Evolutionary conservation across 2,888 invertebrate genomes (phyloP).

Genomic region (Carterocephalus palaemon): DNA sequence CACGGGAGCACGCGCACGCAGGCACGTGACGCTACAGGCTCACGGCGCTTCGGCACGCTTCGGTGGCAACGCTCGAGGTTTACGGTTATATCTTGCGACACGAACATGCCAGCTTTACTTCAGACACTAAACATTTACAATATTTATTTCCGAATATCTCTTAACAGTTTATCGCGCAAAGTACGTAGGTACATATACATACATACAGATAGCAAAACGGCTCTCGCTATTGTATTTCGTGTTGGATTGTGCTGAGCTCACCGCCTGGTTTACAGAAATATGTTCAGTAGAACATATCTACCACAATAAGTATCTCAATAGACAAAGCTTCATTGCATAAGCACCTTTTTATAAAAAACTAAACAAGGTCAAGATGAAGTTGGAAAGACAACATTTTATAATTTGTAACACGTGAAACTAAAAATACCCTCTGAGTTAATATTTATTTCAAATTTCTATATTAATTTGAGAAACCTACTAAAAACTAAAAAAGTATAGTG

Average conservation of each 20-base stretch:
- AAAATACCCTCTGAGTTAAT: too few relatives aligned
- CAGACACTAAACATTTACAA: background rate
- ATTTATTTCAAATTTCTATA: too few relatives aligned
- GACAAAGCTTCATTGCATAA: slow-evolving; percentile 10
- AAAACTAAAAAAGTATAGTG: too few relatives aligned
- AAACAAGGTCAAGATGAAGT: slow-evolving; percentile 11
- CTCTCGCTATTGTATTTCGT: background rate
- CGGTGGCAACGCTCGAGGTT: too few relatives aligned
- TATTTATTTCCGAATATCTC: background rate
- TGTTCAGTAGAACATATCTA: slow-evolving; percentile 1
- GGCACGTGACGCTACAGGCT: too few relatives aligned
- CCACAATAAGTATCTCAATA: background rate
- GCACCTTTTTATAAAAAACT: slow-evolving; percentile 7
- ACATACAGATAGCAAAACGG: too few relatives aligned
- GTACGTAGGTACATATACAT: too few relatives aligned
- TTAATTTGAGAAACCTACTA: too few relatives aligned
- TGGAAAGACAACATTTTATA: slow-evolving; percentile 19
- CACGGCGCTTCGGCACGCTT: too few relatives aligned
- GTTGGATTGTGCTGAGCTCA: slow-evolving; percentile 14
- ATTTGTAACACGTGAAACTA: too few relatives aligned
- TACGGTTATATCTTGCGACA: background rate
- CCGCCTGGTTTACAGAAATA: background rate
- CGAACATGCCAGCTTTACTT: background rate
- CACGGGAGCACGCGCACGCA: too few relatives aligned
- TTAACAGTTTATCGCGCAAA: too few relatives aligned